phyloP scores from a whole-genome alignment of 2,113 vertebrate genomes.

The Isurus oxyrinchus region DNA sequence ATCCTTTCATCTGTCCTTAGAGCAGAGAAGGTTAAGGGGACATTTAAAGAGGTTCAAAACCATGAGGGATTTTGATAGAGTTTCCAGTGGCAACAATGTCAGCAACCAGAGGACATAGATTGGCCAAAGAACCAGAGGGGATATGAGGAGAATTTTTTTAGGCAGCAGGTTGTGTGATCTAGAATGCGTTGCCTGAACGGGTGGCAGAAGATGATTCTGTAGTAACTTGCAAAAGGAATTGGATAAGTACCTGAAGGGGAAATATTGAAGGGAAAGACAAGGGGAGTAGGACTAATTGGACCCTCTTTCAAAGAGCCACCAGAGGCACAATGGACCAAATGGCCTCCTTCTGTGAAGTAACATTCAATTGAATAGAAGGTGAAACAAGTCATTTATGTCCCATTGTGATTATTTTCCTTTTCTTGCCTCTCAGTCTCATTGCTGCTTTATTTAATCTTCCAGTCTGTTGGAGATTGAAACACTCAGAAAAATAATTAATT shows the following conservation, averaged over 20 bases:
- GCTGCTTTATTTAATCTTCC: background rate
- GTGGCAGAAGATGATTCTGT: background rate
- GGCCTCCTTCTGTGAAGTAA: background rate
- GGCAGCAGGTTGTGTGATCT: background rate
- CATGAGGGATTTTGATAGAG: background rate
- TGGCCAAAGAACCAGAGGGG: background rate
- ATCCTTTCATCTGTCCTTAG: background rate
- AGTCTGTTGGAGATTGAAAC: background rate
- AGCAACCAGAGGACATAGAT: background rate
- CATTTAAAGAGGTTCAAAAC: background rate
- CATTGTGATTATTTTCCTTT: constrained; percentile 6
- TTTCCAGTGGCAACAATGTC: background rate
- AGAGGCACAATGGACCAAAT: background rate
- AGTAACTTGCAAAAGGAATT: background rate
- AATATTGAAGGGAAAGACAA: background rate
- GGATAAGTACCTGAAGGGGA: background rate
- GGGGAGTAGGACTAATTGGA: background rate
- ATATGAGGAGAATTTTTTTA: background rate
- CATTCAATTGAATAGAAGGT: background rate
- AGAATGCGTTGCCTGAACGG: background rate
- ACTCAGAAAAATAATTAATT: background rate
- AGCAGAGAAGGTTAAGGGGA: background rate
- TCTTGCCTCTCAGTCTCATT: background rate
- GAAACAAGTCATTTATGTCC: background rate
- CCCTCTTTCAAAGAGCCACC: background rate